Evolutionary conservation across 2,113 vertebrate species (phyloP).

Genomic region (Campylorhamphus procurvoides): DNA sequence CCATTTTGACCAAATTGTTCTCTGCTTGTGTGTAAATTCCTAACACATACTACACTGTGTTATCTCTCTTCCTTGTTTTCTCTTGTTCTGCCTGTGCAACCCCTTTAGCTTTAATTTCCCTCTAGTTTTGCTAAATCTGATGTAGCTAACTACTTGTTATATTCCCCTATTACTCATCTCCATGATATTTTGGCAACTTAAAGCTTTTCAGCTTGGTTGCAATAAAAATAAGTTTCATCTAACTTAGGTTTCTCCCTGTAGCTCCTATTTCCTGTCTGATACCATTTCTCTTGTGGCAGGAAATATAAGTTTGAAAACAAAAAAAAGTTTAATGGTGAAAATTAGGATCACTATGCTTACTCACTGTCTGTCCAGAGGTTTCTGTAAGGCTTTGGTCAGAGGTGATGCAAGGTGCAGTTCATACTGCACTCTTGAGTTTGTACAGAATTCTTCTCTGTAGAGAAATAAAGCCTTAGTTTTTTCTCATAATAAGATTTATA

Average conservation of each 20-base stretch:
- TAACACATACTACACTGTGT: rapidly evolving
- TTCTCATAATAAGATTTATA: background rate
- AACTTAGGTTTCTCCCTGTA: background rate
- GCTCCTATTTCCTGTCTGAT: background rate
- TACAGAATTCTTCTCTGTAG: background rate
- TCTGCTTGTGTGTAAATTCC: background rate
- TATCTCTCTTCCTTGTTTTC: background rate
- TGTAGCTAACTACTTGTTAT: background rate
- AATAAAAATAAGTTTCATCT: background rate
- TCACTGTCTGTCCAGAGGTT: background rate
- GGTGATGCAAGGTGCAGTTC: background rate
- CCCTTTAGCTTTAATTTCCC: background rate
- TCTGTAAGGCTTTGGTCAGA: background rate
- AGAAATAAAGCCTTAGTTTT: background rate
- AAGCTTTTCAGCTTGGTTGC: background rate
- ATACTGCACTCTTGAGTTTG: background rate
- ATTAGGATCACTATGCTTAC: background rate
- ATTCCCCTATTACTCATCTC: background rate
- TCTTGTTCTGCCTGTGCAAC: background rate
- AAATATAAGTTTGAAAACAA: background rate
- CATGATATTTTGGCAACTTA: background rate
- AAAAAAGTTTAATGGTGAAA: background rate
- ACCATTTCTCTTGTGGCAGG: background rate
- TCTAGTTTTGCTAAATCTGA: background rate
- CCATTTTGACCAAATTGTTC: background rate